Evolutionary conservation across 53 echinoderm and acorn worm genomes (phyloP).

Genomic region (Temnopleurus reevesii): DNA sequence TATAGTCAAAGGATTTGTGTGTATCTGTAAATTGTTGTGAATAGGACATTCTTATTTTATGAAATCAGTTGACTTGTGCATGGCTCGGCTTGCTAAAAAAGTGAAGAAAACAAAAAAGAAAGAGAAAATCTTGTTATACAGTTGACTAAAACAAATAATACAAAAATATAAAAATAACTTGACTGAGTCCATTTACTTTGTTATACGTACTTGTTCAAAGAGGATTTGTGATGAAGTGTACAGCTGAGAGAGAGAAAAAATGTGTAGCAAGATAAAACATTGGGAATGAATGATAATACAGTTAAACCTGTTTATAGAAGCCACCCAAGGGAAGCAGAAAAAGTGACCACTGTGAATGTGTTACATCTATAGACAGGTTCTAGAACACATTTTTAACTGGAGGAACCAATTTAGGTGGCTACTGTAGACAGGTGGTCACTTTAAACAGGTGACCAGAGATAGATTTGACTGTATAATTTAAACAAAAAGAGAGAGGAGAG

Average conservation of each 20-base stretch:
- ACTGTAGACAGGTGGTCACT: no score
- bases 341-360: neutral
- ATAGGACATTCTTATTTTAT: slow-evolving; percentile 62
- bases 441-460: neutral
- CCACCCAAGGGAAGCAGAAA: neutral
- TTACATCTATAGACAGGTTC: no score
- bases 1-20: slow-evolving; percentile 21
- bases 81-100: slow-evolving; percentile 86
- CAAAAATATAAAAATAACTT: slow-evolving; percentile 22
- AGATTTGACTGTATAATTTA: no score
- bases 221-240: neutral
- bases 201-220: neutral
- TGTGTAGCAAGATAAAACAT: no score
- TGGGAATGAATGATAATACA: neutral
- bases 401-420: no score
- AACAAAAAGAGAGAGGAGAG: neutral
- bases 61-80: slow-evolving; percentile 68
- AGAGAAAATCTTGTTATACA: slow-evolving; percentile 60
- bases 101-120: slow-evolving; percentile 61
- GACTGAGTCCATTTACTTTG: neutral
- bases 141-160: slow-evolving; percentile 62
- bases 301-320: neutral
- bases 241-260: neutral
- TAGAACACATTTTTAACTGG: no score
- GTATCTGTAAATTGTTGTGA: slow-evolving; percentile 61